phyloP scores from a whole-genome alignment of 1,140 invertebrate genomes.

The Aphidius ervi region DNA sequence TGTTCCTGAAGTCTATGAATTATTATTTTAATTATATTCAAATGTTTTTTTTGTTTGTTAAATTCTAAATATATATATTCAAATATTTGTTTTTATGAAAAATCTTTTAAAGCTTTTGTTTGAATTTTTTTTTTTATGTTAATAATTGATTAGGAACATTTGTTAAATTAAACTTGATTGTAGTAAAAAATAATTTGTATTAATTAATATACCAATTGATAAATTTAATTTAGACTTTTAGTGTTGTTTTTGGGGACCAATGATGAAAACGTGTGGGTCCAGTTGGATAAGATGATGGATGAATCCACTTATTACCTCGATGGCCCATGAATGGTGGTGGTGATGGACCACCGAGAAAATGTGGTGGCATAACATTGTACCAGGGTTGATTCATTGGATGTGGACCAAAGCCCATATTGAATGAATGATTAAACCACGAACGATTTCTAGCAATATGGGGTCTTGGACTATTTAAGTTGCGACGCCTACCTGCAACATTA shows the following conservation, averaged over 20 bases:
- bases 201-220: conserved; percentile 21
- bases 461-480: conserved; percentile 45
- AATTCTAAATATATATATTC: conserved; percentile 13
- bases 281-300: conserved; percentile 40
- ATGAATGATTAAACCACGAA: conserved; percentile 45
- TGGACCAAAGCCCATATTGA: conserved; percentile 41
- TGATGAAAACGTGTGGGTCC: conserved; percentile 47
- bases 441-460: conserved; percentile 42
- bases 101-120: conserved; percentile 18
- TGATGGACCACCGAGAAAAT: conserved; percentile 43
- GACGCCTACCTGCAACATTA: conserved; percentile 38
- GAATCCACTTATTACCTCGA: conserved; percentile 43
- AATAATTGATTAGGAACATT: no score
- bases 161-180: neutral
- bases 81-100: conserved; percentile 17
- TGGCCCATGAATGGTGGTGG: conserved; percentile 43
- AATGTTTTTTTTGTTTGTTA: neutral
- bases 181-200: conserved; percentile 37
- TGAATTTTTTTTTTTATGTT: conserved; percentile 19
- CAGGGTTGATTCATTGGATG: conserved; percentile 45
- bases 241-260: conserved; percentile 47
- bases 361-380: conserved; percentile 47
- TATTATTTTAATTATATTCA: conserved; percentile 8
- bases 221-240: conserved; percentile 43
- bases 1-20: conserved; percentile 18